Conservation (phyloP, 2,113 vertebrate species). For the Xiphophorus couchianus region DNA sequence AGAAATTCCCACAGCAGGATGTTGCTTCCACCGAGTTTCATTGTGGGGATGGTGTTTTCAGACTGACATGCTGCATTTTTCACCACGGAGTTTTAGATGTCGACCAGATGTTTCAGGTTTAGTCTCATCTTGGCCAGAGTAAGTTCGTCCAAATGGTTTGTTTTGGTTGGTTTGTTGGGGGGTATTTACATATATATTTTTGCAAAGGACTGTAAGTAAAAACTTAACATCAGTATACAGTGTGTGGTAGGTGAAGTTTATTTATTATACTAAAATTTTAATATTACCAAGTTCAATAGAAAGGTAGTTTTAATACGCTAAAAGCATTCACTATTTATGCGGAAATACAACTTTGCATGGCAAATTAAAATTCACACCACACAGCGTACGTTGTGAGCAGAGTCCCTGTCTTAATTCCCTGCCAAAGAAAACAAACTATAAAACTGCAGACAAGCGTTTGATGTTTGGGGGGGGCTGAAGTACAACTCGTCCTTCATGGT, state of each 20-base stretch:
- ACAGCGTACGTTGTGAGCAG: slow-evolving; percentile 30
- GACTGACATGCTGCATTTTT: too few relatives aligned
- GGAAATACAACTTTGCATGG: slow-evolving; percentile 18
- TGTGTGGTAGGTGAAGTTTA: slow-evolving; percentile 6
- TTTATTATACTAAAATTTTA: background rate
- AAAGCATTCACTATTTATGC: slow-evolving; percentile 29
- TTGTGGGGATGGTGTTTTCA: too few relatives aligned
- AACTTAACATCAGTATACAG: background rate
- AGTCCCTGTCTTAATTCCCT: slow-evolving; percentile 25
- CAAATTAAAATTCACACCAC: slow-evolving; percentile 53
- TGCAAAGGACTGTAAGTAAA: too few relatives aligned
- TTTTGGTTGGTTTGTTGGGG: too few relatives aligned
- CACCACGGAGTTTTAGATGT: too few relatives aligned
- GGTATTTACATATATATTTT: too few relatives aligned
- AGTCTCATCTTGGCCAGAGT: too few relatives aligned
- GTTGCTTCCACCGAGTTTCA: too few relatives aligned
- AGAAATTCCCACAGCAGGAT: too few relatives aligned
- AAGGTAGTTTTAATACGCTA: slow-evolving; percentile 33
- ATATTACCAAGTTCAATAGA: slow-evolving; percentile 3
- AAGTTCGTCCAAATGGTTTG: too few relatives aligned
- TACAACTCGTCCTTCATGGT: slow-evolving; percentile 47
- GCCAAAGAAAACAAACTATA: slow-evolving; percentile 64
- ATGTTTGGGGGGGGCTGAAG: slow-evolving; percentile 39
- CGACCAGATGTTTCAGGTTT: too few relatives aligned
- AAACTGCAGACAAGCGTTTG: slow-evolving; percentile 57